A percentile compares a stretch with the other conserved stretches of the same genome.
These are phyloP conservation scores for Ephydatia muelleri DNA, from an alignment of 37 sponge, comb jelly and placozoan species.

Conservation along the genomic window DNA sequence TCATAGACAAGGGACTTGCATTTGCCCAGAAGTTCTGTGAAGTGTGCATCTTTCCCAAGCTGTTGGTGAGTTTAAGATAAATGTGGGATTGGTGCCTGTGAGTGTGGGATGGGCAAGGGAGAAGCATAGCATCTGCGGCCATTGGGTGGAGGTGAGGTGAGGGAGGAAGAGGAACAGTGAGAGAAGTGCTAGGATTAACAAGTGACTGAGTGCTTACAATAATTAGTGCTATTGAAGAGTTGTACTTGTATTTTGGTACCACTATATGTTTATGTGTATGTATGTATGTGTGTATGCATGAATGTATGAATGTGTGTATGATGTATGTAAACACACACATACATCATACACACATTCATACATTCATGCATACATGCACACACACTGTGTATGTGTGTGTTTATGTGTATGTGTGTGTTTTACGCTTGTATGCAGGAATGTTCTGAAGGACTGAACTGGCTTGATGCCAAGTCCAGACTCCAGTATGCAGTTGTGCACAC, in stretches of 20 bases:
- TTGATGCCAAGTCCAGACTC: slow-evolving; percentile 56
- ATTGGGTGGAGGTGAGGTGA: neutral
- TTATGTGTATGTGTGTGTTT: slow-evolving; percentile 6
- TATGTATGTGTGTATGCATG: neutral
- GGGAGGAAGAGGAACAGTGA: neutral
- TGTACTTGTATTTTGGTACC: neutral
- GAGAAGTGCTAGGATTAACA: neutral
- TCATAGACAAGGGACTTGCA: slow-evolving; percentile 63
- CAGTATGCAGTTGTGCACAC: slow-evolving; percentile 46
- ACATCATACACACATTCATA: too few species aligned
- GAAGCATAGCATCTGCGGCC: too few species aligned
- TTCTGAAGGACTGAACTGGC: slow-evolving; percentile 24
- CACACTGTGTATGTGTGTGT: slow-evolving; percentile 7
- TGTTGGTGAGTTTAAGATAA: slow-evolving; percentile 4
- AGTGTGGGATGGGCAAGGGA: neutral
- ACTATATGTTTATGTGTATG: neutral
- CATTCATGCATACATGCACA: too few species aligned
- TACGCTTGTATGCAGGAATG: slow-evolving; percentile 4
- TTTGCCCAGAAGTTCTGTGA: slow-evolving; percentile 48
- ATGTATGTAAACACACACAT: too few species aligned
- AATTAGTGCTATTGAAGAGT: neutral
- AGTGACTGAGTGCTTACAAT: neutral
- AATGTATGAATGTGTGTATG: neutral
- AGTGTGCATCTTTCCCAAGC: slow-evolving; percentile 65
- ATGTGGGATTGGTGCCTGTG: too few species aligned